Evolutionary conservation across 2,888 invertebrate species (phyloP), one percentile per base, ranked within the genome.

Genomic region (Heterodera filipjevi): DNA sequence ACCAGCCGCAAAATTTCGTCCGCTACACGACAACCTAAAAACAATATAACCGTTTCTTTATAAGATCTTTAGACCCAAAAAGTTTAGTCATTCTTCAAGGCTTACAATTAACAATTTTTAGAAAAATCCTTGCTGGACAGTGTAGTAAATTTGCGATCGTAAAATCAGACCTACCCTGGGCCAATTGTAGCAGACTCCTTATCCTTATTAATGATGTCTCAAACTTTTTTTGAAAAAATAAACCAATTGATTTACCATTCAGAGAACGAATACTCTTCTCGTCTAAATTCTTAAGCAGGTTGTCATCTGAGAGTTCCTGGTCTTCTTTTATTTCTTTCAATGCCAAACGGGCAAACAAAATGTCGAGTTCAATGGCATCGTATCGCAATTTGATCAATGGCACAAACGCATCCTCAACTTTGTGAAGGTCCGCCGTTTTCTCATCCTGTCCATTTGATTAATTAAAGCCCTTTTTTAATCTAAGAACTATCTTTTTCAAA

Each of bases 351-450:
- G 99, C 97, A 91, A 99, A 99, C 82, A 98, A 91, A 93, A 99
- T 93, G 92, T 99, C 99, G 84, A 99, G 87, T 89, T 99, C 99
- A 84, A 99, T 96, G 46, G 95, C 95, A 91, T 96, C 95, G 90
- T 97, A 99, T 89, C 94, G 95, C 95, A 99, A 95, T 91, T 99
- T 99, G 84, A 99, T 96, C 14, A 99, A 96, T 3, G 99, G 99
- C 84, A 99, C 99, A 91, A 94, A 99, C 0, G 99, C 99, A 90
- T 98, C 98, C 90, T 98, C 97, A 0, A 99, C 96, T 1, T 95
- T 93, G 93, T 94, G 88, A 32, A 89, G 85, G 71, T 89, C 87
- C 12, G 86, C 81, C 33, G 87, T 87, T 59, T 86, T 83, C 94
- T 87, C 93, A 92, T 90, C 95, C 83, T 87, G 79, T 75, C 81